Evolutionary conservation across 2,888 invertebrate genomes (phyloP), one percentile per base, ranked within the genome.

Genomic region (Periphyllus acericola): DNA sequence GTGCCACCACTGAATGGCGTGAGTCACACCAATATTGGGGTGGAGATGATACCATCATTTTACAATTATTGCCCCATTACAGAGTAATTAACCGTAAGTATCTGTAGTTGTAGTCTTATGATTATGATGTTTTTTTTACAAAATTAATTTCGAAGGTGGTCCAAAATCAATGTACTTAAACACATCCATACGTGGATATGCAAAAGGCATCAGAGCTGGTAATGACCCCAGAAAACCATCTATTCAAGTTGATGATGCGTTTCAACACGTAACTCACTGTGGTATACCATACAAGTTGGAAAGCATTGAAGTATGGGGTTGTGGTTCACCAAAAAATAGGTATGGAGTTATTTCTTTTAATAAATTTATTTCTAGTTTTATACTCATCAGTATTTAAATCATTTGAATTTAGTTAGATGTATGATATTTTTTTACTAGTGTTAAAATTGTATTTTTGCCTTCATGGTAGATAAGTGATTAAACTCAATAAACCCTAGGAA

Each of bases 21-120:
- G 97, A 96, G 92, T 95, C 95, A 8, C 95, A 96, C 92, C 93
- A 94, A 81, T 97, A 96, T 92, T 96, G 96, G 94, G 98, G 98
- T 75, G 94, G 94, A 5, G 94, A 95, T n/a, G 96, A 96, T 89
- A 94, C 95, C 89, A 94, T 95, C 90, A 90, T 90, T 82, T 90
- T 91, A 71, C 90, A 94, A 93, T 91, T 94, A 93, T 91, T 92
- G 91, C 92, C 93, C 92, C 91, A 92, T 46, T 93, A 92, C 89
- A 91, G 92, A 89, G 91, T 93, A 14, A 90, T 93, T n/a, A 92
- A 93, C 91, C 91, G 93, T 93, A 90, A 91, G 91, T 88, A 40
- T 32, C 36, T 71, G 3, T 32, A 5, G n/a, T 55, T 21, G 11
- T 21, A 29, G 25, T 60, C 6, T 60, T 60, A 60, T 25, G 25